Evolutionary conservation across 1,140 invertebrate genomes (phyloP), one percentile per base, ranked within the genome.

Genomic region (Drosophila rufa): DNA sequence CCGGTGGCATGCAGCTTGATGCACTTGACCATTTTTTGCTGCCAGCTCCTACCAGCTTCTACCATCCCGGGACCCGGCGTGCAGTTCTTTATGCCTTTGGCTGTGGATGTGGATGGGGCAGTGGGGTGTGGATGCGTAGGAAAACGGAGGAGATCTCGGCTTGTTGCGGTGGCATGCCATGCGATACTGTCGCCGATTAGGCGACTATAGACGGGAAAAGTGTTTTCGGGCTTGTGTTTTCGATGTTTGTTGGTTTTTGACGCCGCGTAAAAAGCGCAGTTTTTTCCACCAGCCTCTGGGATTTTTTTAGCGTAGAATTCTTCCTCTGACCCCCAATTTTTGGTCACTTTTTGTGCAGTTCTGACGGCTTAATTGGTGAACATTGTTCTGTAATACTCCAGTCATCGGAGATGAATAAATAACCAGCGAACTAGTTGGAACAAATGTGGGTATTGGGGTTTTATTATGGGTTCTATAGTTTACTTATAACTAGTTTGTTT

Each of bases 1-100:
- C 84, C 83, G 86, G 83, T 87, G 83, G 83, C 83, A 87, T 87
- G 83, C 83, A 87, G 84, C 83, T 89, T 87, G 83, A 87, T 87
- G 83, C 83, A 87, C 84, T 87, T 89, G 71, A 80, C 80, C 75
- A 61, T 82, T 87, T 86, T 84, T 83, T 78, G 64, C 51, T 53
- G 59, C 58, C 59, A 50, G 50, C 43, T 74, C 36, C 46, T 25
- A 25, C 22, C 50, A 48, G 22, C 19, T 62, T 8, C 22, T 14
- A 17, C 33, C 61, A 61, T 36, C 40, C 58, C 65, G 7, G 48
- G 22, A 22, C 40, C 12, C 33, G 67, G 65, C 80, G 81, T 83
- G 80, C 70, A 84, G 66, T 66, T 55, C 50, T 45, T 75, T 65
- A 59, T 57, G 71, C 42, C 48, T 36, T 36, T 57, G 36, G 36